These are phyloP conservation scores for Rhabdornis inornatus DNA, from an alignment of 2,113 vertebrate genomes.

Conservation along the genomic window DNA sequence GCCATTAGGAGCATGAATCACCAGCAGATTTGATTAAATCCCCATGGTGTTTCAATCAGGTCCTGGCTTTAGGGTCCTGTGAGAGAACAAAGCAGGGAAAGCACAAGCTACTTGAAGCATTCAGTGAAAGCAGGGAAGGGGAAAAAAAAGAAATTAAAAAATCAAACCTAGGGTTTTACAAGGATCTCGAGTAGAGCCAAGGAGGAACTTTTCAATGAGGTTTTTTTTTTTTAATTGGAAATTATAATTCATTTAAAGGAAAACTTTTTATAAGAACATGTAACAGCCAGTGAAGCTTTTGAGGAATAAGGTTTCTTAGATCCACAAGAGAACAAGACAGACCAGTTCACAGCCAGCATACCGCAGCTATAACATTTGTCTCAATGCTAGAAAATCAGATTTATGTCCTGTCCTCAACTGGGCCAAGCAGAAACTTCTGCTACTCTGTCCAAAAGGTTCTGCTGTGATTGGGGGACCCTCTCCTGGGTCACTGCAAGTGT, in stretches of 20 bases:
- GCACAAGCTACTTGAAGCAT: neutral
- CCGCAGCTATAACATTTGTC: neutral
- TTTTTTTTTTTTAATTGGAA: neutral
- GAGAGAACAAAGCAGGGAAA: neutral
- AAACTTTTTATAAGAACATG: neutral
- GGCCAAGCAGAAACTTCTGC: neutral
- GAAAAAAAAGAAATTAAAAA: neutral
- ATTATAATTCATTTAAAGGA: slow-evolving; percentile 2
- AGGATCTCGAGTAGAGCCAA: neutral
- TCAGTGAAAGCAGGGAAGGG: neutral
- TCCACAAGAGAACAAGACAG: neutral
- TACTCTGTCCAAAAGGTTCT: neutral
- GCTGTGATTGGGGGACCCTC: accelerated
- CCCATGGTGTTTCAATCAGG: slow-evolving; percentile 8
- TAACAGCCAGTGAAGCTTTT: neutral
- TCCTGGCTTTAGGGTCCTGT: neutral
- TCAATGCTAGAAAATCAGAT: neutral
- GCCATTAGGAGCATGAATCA: slow-evolving; percentile 46
- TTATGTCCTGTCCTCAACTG: neutral
- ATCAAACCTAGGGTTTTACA: neutral
- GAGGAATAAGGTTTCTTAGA: neutral
- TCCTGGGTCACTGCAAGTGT: neutral
- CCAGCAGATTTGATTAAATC: slow-evolving; percentile 56
- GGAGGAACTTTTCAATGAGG: slow-evolving; percentile 27
- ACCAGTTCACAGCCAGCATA: neutral